Evolutionary conservation across 2,797 vertebrate genomes (phyloP), one percentile per base, ranked within the genome.

Genomic region (Sorex maritimensis): DNA sequence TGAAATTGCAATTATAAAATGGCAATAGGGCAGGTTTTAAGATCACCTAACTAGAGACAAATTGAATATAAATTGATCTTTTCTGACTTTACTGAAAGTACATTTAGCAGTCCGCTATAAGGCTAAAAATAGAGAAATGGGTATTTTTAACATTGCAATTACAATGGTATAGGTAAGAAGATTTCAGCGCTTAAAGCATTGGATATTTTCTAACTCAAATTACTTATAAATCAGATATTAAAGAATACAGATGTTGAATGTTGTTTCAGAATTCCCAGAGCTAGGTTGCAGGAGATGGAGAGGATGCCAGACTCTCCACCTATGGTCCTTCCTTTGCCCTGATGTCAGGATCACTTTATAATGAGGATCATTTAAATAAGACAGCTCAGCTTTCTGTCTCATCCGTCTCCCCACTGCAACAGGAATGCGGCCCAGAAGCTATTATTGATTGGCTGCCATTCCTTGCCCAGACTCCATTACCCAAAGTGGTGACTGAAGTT

Each of bases 401-500:
- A 41, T 65, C 44, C 75, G 44, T 86, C 79, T 93, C 41, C 38
- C 30, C 68, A 77, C 1, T 38, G 6, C 73, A 81, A 28, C 12
- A 80, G 63, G 69, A 83, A 58, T 58, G 38, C 77, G 17, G 13
- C 80, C 46, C 85, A 46, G 93, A 83, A 86, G 21, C 38, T 86
- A 12, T 46, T 83, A 69, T 73, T 83, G 88, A 86, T 87, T 81
- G 17, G 3, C n/a, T 91, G 41, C 5, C 46, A 75, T 83, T 86
- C 21, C 21, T 83, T 92, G 44, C 13, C n/a, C 69, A 92, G 73
- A 89, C 67, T 89, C 65, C 75, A 81, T 80, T 90, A 90, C 17
- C 46, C 49, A 81, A 81, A 84, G 58, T 58, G 79, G 23, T 78
- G 41, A 5, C 63, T 90, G 55, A 79, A 81, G 49, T 86, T 81